Base-by-base conservation (phyloP, 2,113 vertebrate species). In the Lepisosteus oculatus region DNA sequence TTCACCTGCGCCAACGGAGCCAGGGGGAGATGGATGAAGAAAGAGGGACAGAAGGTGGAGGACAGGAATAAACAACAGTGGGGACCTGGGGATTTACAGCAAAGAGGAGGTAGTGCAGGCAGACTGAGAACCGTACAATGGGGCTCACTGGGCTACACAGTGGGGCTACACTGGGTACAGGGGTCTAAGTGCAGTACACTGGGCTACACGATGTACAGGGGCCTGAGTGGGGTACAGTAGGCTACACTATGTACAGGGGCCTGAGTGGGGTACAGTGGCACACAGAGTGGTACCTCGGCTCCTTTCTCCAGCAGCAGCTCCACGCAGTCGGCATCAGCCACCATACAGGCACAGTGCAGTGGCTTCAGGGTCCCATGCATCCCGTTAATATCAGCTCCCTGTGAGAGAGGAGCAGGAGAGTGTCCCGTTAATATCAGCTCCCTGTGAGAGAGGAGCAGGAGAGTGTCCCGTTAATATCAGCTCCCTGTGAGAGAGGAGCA, bases 271-370 rank as follows among this genome's bases (percentile, higher is more conserved):
- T 29, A 55, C 8, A 45, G 72, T 66, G 17, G 72, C 51, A 2
- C 14, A 55, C 8, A 65, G 57, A 64, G 29, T 3, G n/a, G 3
- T 91, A 98, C 97, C 94, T 97, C 94, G 0, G 97, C 97, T 76
- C 97, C 96, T 66, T 98, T 98, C 73, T 98, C 95, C 86, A 99
- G 79, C 77, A 99, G 89, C 69, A 99, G 88, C 85, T 98, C 96
- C 47, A 98, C 94, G 14, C 96, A 98, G 84, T 98, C 97, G 0
- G 92, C 93, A 15, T 99, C 96, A 4, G 96, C 95, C 71, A 99
- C 95, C 97, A 99, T 99, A 74, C 97, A 99, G 78, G 97, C 97
- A 17, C 97, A 98, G 85, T 99, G 97, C 79, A 99, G 84, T 0
- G 97, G 97, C 82, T 97, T 97, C 70, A 98, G 91, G 0, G 96